Conservation (phyloP, 2,797 vertebrate species). For the Amblyopsis hoosieri region DNA sequence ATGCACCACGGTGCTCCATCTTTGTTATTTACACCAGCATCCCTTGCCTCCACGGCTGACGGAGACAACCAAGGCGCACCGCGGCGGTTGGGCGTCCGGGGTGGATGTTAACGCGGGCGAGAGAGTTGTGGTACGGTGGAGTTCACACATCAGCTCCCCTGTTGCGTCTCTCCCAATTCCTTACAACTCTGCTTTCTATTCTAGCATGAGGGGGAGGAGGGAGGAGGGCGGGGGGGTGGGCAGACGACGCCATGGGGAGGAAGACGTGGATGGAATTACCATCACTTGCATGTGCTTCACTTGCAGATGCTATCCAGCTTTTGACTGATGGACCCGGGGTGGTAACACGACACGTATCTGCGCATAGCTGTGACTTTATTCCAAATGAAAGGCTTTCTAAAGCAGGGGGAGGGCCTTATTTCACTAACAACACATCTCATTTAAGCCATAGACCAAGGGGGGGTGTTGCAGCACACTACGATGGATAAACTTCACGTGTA, state of each 20-base stretch:
- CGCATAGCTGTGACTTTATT: background rate
- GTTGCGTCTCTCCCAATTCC: no score
- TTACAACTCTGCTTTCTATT: no score
- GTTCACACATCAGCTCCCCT: constrained; percentile 20
- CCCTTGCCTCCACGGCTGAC: no score
- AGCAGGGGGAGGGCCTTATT: background rate
- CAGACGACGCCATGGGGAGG: constrained; percentile 1
- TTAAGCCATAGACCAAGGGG: constrained; percentile 1
- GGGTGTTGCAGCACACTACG: background rate
- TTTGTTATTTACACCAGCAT: no score
- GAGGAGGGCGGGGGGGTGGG: no score
- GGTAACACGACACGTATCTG: constrained; percentile 25
- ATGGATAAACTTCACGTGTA: background rate
- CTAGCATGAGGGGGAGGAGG: no score
- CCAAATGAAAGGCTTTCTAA: no score
- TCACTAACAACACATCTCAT: background rate
- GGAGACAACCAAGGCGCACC: no score
- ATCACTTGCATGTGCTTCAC: constrained; percentile 24
- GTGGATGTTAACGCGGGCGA: constrained; percentile 10
- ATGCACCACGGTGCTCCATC: no score
- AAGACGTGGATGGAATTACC: constrained; percentile 60
- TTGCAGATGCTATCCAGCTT: constrained; percentile 29
- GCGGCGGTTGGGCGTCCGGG: constrained; percentile 27
- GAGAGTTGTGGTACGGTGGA: background rate
- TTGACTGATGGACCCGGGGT: constrained; percentile 6